Evolutionary conservation across 2,113 vertebrate genomes (phyloP).

Genomic region (Chaetodon trifascialis): DNA sequence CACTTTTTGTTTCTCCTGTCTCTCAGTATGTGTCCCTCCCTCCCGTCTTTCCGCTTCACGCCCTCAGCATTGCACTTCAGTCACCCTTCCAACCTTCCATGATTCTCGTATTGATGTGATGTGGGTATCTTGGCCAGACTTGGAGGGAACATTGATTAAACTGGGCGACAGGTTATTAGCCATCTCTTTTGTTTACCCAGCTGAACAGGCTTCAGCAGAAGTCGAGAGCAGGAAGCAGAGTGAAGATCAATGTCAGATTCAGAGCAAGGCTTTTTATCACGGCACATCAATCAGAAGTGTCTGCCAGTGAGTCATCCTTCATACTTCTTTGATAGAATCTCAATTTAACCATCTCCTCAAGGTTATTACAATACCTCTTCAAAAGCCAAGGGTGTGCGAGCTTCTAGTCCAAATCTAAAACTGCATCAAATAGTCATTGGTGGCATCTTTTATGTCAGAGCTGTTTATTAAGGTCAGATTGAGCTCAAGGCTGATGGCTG

Average conservation of each 20-base stretch:
- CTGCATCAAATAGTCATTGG: conserved; percentile 15
- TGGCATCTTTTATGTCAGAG: conserved; percentile 24
- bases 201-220: conserved; percentile 25
- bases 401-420: conserved; percentile 32
- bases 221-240: conserved; percentile 27
- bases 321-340: conserved; percentile 62
- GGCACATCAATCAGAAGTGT: conserved; percentile 49
- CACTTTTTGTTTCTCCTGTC: conserved; percentile 1
- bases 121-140: conserved; percentile 27
- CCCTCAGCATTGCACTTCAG: conserved; percentile 6
- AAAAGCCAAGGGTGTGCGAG: background rate
- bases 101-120: conserved; percentile 38
- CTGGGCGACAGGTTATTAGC: conserved; percentile 49
- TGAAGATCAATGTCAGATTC: conserved; percentile 65
- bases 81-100: conserved; percentile 14
- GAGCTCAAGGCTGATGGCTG: conserved; percentile 11
- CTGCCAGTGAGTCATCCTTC: conserved; percentile 45
- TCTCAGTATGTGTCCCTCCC: background rate
- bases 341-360: conserved; percentile 46
- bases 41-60: background rate
- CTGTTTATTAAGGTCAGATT: conserved; percentile 29
- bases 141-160: conserved; percentile 59
- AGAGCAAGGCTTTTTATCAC: conserved; percentile 38
- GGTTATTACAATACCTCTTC: conserved; percentile 51
- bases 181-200: conserved; percentile 61